These are phyloP conservation scores for Pharmacophagus antenor DNA, from an alignment of 2,888 invertebrate genomes.

Conservation along the genomic window DNA sequence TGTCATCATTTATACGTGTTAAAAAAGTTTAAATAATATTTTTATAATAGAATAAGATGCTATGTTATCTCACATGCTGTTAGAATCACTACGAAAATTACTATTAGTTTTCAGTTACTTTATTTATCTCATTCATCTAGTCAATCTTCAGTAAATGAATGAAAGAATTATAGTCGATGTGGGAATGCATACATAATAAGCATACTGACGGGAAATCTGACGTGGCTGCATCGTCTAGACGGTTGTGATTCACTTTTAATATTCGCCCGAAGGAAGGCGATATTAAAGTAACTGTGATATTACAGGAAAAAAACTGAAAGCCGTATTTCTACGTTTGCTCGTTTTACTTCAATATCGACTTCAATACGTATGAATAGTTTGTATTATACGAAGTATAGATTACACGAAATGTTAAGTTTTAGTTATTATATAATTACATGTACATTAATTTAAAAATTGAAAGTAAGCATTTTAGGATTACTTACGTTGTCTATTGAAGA, in stretches of 20 bases:
- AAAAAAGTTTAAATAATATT: no score
- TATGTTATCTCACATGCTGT: no score
- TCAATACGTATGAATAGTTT: neutral
- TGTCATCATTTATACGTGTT: no score
- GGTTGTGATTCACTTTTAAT: constrained; percentile 10
- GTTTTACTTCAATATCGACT: neutral
- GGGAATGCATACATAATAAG: neutral
- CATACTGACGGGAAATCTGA: neutral
- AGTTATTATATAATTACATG: no score
- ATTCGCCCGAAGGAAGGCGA: neutral
- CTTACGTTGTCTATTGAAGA: no score
- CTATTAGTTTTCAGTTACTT: no score
- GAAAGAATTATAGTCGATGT: neutral
- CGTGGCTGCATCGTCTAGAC: constrained; percentile 13
- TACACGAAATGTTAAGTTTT: no score
- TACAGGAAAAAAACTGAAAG: constrained; percentile 1
- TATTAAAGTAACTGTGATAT: constrained; percentile 15
- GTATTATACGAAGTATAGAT: neutral
- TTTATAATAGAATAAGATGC: no score
- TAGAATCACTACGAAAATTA: no score
- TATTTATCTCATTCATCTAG: neutral
- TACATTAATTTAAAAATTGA: no score
- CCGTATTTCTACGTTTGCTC: neutral
- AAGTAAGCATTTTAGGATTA: no score
- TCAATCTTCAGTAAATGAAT: neutral